Evolutionary conservation across 2,888 invertebrate genomes (phyloP), one percentile per base, ranked within the genome.

Genomic region (Ichneumoninae sp.): DNA sequence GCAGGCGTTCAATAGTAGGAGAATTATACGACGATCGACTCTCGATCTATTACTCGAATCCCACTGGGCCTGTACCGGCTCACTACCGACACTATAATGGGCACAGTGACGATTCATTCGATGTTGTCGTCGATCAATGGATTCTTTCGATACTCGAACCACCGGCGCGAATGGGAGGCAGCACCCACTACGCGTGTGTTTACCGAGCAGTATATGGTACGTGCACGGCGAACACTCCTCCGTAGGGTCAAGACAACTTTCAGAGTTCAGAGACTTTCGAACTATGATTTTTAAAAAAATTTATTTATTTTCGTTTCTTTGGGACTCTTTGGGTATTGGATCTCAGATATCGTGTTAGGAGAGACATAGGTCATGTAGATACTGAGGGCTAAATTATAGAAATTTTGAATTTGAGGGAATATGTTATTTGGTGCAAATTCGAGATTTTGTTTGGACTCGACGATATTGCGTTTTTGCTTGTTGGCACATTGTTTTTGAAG

Each of bases 31-130:
- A 65, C 40, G 65, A n/a, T 66, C 76, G 66, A 65, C 66, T 76
- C 66, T 52, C 36, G 76, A 76, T 66, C 54, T 50, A 66, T 52
- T 65, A 66, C 66, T 52, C 76, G 66, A 66, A 66, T 66, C 65
- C 36, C 26, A 66, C 16, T 30, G 10, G 52, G 65, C 36, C 40
- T 30, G 52, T 33, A 52, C 26, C 52, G 76, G 50, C 30, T 54
- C 30, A n/a, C 22, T 75, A 40, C 33, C 60, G 36, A 76, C 52
- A 52, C 76, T 52, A 22, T 66, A 40, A 76, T 65, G 47, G 52
- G 6, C 50, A 22, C 50, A 40, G 50, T 57, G 36, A 19, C 77
- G 65, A 47, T 52, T 71, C 62, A 33, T 22, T 40, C 47, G 50
- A 47, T 66, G 36, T 66, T 52, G 65, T 30, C 44, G 50, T 65